A percentile compares a stretch with the other conserved stretches of the same genome.
phyloP scores from a whole-genome alignment of 2,113 vertebrate species.

The Antechinus stuartii region DNA sequence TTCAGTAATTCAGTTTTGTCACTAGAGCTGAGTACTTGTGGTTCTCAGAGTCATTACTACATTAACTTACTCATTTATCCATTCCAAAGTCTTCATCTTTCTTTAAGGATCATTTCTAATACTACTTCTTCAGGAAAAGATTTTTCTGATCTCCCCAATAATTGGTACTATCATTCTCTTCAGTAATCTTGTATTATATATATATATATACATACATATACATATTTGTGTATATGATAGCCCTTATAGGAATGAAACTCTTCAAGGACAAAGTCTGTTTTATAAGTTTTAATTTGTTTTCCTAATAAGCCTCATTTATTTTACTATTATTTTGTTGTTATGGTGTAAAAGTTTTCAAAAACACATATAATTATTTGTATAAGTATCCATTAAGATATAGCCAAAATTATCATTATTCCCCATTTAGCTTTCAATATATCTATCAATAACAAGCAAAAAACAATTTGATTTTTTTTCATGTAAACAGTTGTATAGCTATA shows the following conservation, averaged over 20 bases:
- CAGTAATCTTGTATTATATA: neutral
- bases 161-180: neutral
- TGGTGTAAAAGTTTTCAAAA: neutral
- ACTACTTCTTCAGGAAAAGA: neutral
- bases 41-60: neutral
- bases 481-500: conserved; percentile 21
- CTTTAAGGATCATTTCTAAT: neutral
- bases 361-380: neutral
- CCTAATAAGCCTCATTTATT: neutral
- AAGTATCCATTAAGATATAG: conserved; percentile 8
- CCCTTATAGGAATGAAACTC: neutral
- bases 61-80: neutral
- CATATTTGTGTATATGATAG: neutral
- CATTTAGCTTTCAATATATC: neutral
- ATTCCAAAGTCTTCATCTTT: neutral
- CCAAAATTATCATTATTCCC: neutral
- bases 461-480: conserved; percentile 1
- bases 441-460: neutral
- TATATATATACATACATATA: neutral
- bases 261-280: neutral
- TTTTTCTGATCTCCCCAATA: neutral
- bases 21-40: neutral
- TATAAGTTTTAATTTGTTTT: conserved; percentile 29
- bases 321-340: conserved; percentile 7
- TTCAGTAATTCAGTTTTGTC: neutral